Base-by-base conservation (phyloP, 2,888 invertebrate species). In the Oegoconia quadripuncta region DNA sequence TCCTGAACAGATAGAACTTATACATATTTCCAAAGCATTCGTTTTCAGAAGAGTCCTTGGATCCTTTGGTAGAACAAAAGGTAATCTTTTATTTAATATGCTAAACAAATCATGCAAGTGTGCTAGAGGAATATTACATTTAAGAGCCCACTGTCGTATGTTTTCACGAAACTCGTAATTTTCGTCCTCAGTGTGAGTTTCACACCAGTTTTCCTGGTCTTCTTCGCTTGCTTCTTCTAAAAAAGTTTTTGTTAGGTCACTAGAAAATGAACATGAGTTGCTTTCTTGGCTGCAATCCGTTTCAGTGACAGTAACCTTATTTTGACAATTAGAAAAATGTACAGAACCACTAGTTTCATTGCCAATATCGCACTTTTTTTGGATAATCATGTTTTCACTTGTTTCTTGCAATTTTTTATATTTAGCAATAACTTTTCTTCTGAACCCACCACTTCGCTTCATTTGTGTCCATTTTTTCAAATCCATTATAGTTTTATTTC, bases 91-190 rank as follows among this genome's bases (percentile, higher is more conserved):
- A 37, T 48, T 44, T 31, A 44, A 17, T 34, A 48, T 32, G 20
- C 28, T 14, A n/a, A 34, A 25, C 29, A 44, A 28, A 17, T 25
- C 29, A 9, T 37, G 39, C 25, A 42, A 34, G 3, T 40, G 42
- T 8, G 12, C 20, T 39, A 44, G 47, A 13, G 40, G 22, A 28
- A 48, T 48, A 41, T 48, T 48, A 25, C 31, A 34, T 23, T 44
- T 14, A 25, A 44, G 4, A 30, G 47, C 40, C 44, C 44, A 44
- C n/a, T n/a, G n/a, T n/a, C n/a, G n/a, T n/a, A n/a, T n/a, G n/a
- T n/a, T n/a, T n/a, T n/a, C n/a, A n/a, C n/a, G n/a, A n/a, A n/a
- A n/a, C n/a, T n/a, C n/a, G n/a, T n/a, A n/a, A n/a, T n/a, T n/a
- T n/a, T n/a, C n/a, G n/a, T n/a, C n/a, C n/a, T n/a, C n/a, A n/a